Evolutionary conservation across 2,797 vertebrate genomes (phyloP).

Genomic region (Leptoclinus maculatus): DNA sequence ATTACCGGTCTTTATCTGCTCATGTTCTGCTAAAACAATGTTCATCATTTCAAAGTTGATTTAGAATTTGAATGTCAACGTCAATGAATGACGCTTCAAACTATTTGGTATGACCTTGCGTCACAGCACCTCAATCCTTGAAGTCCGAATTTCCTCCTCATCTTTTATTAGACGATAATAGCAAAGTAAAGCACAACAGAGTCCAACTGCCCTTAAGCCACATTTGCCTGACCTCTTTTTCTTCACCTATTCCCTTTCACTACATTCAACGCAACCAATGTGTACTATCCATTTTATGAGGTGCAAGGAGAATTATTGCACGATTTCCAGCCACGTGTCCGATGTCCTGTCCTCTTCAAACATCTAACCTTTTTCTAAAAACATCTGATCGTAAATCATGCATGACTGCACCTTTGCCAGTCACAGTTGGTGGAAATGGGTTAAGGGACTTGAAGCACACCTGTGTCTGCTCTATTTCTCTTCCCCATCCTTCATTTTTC

Average conservation of each 20-base stretch:
- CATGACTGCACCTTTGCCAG: constrained; percentile 57
- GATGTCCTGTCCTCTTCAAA: constrained; percentile 36
- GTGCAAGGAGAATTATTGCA: constrained; percentile 29
- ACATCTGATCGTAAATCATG: constrained; percentile 67
- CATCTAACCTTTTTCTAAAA: constrained; percentile 57
- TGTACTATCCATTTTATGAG: constrained; percentile 44
- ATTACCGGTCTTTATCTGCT: neutral
- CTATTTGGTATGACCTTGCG: neutral
- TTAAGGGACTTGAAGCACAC: constrained; percentile 45
- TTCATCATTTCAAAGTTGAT: neutral
- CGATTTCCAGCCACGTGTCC: constrained; percentile 4
- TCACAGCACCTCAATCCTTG: neutral
- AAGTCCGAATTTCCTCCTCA: too few relatives aligned
- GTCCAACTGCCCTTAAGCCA: neutral
- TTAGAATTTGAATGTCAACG: neutral
- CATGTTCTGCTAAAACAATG: neutral
- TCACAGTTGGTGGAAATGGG: constrained; percentile 40
- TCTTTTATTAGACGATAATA: neutral
- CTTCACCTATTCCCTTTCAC: constrained; percentile 28
- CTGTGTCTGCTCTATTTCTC: constrained; percentile 44
- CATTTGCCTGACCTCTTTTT: constrained; percentile 36
- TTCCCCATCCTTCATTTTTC: constrained; percentile 21
- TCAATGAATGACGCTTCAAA: neutral
- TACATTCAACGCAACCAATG: constrained; percentile 28
- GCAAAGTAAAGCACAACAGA: neutral